phyloP scores from a whole-genome alignment of 2,113 vertebrate species.

The Brevimyrus niger region DNA sequence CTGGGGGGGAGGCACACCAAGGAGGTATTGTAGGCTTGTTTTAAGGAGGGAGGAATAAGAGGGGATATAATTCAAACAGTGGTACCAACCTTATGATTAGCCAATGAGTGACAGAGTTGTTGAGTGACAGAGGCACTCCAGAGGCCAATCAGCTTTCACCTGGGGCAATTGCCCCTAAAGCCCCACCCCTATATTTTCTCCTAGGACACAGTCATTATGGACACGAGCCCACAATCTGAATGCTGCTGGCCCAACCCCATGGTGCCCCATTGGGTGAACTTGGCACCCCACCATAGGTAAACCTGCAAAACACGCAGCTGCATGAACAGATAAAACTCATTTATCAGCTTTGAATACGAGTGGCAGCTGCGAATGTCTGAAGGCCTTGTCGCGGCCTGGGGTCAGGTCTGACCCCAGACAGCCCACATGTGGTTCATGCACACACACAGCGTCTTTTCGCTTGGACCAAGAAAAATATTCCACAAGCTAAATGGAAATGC shows the following conservation, averaged over 20 bases:
- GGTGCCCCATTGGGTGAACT: neutral
- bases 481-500: slow-evolving; percentile 66
- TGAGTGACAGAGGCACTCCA: neutral
- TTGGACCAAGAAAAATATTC: slow-evolving; percentile 60
- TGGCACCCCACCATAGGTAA: neutral
- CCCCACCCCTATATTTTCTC: neutral
- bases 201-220: neutral
- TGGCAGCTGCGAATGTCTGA: neutral
- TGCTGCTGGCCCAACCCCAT: neutral
- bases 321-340: neutral
- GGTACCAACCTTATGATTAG: neutral
- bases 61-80: neutral
- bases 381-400: neutral
- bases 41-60: neutral
- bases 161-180: neutral
- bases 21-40: neutral
- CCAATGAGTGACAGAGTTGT: neutral
- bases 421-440: slow-evolving; percentile 29
- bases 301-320: neutral
- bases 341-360: neutral
- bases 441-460: slow-evolving; percentile 31
- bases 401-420: neutral
- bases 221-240: neutral
- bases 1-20: neutral
- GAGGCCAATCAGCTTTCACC: neutral